These are phyloP conservation scores for Esox lucius DNA, from an alignment of 2,797 vertebrate genomes.

Conservation along the genomic window DNA sequence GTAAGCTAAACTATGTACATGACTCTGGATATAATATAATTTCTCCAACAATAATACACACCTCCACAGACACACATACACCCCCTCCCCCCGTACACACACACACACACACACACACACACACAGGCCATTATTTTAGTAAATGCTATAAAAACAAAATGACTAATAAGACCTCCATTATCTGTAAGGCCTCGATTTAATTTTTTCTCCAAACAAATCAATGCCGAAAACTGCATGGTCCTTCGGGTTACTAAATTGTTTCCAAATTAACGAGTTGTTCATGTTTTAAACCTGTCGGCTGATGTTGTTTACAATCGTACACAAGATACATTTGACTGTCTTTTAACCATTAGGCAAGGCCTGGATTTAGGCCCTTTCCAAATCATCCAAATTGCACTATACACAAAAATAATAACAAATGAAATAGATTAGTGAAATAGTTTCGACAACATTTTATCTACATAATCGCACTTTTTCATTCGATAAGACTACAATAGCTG, in stretches of 20 bases:
- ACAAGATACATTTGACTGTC: background rate
- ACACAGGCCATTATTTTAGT: background rate
- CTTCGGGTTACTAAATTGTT: background rate
- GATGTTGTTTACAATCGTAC: background rate
- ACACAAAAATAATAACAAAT: background rate
- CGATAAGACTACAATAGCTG: background rate
- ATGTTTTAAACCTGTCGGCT: background rate
- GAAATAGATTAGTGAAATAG: background rate
- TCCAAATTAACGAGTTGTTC: too few species aligned
- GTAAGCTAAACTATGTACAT: background rate
- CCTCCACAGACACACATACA: background rate
- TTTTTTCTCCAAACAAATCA: background rate
- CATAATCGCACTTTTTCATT: background rate
- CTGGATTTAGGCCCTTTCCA: background rate
- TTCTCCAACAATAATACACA: background rate
- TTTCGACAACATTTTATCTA: background rate
- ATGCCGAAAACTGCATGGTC: background rate
- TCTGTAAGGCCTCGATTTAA: background rate
- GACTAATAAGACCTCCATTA: background rate
- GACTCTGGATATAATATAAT: background rate
- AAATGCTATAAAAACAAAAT: background rate
- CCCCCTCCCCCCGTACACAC: background rate
- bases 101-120: constrained; percentile 8
- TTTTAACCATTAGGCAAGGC: background rate
- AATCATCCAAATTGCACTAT: background rate